phyloP scores from a whole-genome alignment of 2,888 invertebrate genomes.

The Listrodromus nycthemerus region DNA sequence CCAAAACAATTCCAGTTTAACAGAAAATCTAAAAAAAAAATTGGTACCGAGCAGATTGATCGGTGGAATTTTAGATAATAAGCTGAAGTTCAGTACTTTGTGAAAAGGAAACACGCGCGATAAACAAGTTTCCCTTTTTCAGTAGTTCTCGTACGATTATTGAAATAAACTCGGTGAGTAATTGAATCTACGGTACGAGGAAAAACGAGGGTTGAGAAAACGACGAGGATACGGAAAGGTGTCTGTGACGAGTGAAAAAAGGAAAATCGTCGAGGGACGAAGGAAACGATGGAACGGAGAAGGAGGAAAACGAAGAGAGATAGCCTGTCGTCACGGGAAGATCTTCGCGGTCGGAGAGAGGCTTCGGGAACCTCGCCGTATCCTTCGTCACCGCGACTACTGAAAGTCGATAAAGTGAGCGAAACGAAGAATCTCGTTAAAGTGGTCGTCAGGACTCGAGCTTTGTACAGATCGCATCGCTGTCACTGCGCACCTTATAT shows the following conservation, averaged over 20 bases:
- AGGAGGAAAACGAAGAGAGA: conserved; percentile 29
- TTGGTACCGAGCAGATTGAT: too few relatives aligned
- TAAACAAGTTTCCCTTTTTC: neutral
- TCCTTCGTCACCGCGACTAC: conserved; percentile 49
- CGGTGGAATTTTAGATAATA: too few relatives aligned
- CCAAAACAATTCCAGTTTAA: neutral
- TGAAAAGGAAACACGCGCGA: neutral
- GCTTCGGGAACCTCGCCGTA: conserved; percentile 21
- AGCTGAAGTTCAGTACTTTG: neutral
- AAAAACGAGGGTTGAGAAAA: neutral
- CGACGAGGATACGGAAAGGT: neutral
- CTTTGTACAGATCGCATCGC: conserved; percentile 12
- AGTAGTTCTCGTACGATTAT: neutral
- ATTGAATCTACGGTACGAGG: neutral
- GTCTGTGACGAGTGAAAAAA: conserved; percentile 25
- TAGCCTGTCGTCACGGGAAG: conserved; percentile 54
- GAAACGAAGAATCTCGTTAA: conserved; percentile 71
- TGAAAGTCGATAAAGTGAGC: conserved; percentile 68
- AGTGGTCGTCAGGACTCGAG: conserved; percentile 29
- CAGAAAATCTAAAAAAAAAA: neutral
- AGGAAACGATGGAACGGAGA: conserved; percentile 48
- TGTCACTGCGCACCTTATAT: conserved; percentile 35
- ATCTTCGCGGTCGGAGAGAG: conserved; percentile 13
- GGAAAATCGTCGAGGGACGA: conserved; percentile 12
- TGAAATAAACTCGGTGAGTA: conserved; percentile 1